A percentile compares a stretch with the other conserved stretches of the same genome.
Conservation (phyloP, 2,888 invertebrate species). For the Chymomyza procnemis region DNA sequence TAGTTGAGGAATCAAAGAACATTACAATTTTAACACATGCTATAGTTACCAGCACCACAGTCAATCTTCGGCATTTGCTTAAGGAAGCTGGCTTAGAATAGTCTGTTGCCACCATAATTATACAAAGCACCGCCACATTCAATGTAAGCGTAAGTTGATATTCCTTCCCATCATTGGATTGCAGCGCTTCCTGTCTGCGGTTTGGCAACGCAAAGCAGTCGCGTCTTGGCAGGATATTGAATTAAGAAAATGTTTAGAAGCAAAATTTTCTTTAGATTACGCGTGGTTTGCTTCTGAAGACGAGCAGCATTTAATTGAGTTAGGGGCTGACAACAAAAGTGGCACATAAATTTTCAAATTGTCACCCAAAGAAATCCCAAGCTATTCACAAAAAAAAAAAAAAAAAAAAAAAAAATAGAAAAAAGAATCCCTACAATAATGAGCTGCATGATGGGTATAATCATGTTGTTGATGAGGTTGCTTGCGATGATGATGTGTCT, state of each 20-base stretch:
- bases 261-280: conserved; percentile 56
- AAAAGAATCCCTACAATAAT: conserved; percentile 7
- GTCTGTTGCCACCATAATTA: neutral
- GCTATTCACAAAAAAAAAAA: neutral
- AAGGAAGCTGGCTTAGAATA: neutral
- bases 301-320: conserved; percentile 63
- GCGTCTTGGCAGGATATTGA: conserved; percentile 59
- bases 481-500: conserved; percentile 10
- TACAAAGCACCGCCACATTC: neutral
- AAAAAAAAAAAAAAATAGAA: conserved; percentile 12
- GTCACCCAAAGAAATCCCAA: conserved; percentile 27
- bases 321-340: conserved; percentile 38
- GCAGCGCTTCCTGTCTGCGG: conserved; percentile 56
- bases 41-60: too few species aligned
- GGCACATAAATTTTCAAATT: conserved; percentile 13
- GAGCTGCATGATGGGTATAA: conserved; percentile 14
- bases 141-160: conserved; percentile 61
- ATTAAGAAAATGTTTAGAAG: conserved; percentile 49
- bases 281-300: conserved; percentile 48
- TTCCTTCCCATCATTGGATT: conserved; percentile 70
- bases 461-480: conserved; percentile 42
- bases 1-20: too few species aligned
- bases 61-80: too few species aligned
- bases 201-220: conserved; percentile 24
- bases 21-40: too few species aligned